Evolutionary conservation across 2,888 invertebrate genomes (phyloP).

Genomic region (Drosophila kambysellisi): DNA sequence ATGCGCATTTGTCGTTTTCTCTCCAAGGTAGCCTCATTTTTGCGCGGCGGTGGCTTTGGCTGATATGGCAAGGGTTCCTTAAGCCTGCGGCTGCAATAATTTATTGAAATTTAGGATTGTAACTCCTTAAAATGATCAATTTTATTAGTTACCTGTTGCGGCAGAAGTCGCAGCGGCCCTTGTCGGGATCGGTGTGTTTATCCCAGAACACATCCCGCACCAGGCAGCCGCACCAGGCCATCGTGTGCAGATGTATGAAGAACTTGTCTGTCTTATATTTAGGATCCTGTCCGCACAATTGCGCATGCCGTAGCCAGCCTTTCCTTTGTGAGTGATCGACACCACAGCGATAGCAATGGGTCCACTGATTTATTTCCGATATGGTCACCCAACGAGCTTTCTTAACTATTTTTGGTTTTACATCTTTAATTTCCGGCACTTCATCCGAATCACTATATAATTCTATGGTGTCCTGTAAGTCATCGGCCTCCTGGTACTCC

Average conservation of each 20-base stretch:
- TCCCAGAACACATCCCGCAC: constrained; percentile 39
- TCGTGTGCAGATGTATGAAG: constrained; percentile 46
- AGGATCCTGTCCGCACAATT: constrained; percentile 42
- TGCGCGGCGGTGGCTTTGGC: constrained; percentile 34
- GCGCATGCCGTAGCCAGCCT: constrained; percentile 48
- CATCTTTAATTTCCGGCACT: neutral
- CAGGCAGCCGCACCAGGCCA: constrained; percentile 42
- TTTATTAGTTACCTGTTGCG: constrained; percentile 22
- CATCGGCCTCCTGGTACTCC: neutral
- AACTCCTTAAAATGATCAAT: neutral
- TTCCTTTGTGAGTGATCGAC: neutral
- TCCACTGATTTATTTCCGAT: constrained; percentile 28
- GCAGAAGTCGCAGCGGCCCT: constrained; percentile 26
- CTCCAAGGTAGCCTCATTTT: constrained; percentile 12
- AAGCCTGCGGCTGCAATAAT: constrained; percentile 25
- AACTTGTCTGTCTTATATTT: constrained; percentile 14
- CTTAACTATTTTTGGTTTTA: neutral
- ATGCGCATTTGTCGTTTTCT: constrained; percentile 5
- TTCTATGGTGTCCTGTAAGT: neutral
- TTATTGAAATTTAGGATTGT: neutral
- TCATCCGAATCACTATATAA: neutral
- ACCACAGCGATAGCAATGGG: constrained; percentile 39
- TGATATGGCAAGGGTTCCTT: constrained; percentile 41
- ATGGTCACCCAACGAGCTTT: constrained; percentile 27
- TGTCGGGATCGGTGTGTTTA: constrained; percentile 22